Evolutionary conservation across 2,888 invertebrate genomes (phyloP).

Genomic region (Eurytoma adleriae): DNA sequence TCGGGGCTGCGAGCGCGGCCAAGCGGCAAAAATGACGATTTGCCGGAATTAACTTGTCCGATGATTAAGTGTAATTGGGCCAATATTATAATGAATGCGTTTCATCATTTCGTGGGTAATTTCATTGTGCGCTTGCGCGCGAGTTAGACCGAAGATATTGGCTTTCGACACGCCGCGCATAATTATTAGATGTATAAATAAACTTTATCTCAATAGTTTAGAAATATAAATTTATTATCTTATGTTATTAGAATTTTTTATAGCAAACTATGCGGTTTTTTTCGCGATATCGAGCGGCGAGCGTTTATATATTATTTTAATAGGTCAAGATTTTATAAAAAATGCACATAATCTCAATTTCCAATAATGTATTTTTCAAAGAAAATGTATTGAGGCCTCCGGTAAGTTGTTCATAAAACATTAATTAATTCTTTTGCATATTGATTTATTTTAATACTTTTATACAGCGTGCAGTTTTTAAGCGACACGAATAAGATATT

Average conservation of each 20-base stretch:
- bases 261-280: not conserved
- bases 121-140: constrained; percentile 27
- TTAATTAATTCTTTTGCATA: constrained; percentile 44
- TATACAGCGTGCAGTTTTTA: not conserved
- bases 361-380: constrained; percentile 27
- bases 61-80: not conserved
- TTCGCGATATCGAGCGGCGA: too few relatives aligned
- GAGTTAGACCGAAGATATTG: constrained; percentile 5
- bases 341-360: constrained; percentile 28
- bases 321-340: constrained; percentile 47
- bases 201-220: constrained; percentile 19
- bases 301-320: constrained; percentile 32
- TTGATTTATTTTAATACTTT: constrained; percentile 50
- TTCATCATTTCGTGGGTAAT: constrained; percentile 20
- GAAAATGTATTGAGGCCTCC: constrained; percentile 12
- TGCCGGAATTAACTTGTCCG: too few relatives aligned
- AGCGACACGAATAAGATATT: constrained; percentile 25
- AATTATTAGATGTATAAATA: constrained; percentile 24
- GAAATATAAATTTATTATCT: constrained; percentile 24
- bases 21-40: too few relatives aligned
- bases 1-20: not conserved
- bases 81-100: constrained; percentile 24
- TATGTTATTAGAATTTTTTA: not conserved
- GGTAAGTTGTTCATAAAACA: constrained; percentile 27
- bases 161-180: constrained; percentile 17